phyloP scores from a whole-genome alignment of 2,888 invertebrate genomes.

The Hemicrepidius hirtus region DNA sequence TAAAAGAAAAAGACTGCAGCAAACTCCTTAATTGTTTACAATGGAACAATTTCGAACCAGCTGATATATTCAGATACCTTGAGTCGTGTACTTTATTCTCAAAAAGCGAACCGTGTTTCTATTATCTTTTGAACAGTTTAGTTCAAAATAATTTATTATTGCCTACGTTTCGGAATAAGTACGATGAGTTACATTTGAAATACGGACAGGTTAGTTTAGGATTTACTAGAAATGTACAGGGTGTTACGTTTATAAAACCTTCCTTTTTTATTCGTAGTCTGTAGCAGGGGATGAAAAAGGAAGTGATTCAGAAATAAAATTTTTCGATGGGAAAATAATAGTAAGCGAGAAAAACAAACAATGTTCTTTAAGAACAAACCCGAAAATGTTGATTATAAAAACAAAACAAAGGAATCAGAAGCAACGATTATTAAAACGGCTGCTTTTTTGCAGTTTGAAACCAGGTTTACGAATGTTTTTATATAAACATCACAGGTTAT shows the following conservation, averaged over 20 bases:
- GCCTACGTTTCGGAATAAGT: constrained; percentile 72
- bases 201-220: constrained; percentile 72
- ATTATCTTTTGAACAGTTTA: constrained; percentile 72
- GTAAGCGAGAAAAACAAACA: constrained; percentile 64
- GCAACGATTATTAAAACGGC: constrained; percentile 68
- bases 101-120: constrained; percentile 76
- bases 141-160: constrained; percentile 73
- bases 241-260: no score
- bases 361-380: constrained; percentile 56
- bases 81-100: constrained; percentile 76
- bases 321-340: constrained; percentile 63
- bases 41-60: constrained; percentile 72
- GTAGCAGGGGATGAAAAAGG: constrained; percentile 57
- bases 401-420: constrained; percentile 68
- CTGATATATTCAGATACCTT: constrained; percentile 74
- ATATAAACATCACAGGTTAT: constrained; percentile 68
- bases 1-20: constrained; percentile 75
- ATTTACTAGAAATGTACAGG: no score
- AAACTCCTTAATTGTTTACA: constrained; percentile 73
- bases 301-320: constrained; percentile 59
- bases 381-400: constrained; percentile 67
- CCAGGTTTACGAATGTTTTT: constrained; percentile 70
- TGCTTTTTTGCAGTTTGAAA: constrained; percentile 69
- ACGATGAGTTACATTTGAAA: constrained; percentile 72
- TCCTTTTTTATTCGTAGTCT: constrained; percentile 28